Base-by-base conservation (phyloP, 1,140 invertebrate genomes). In the Drosophila orena region DNA sequence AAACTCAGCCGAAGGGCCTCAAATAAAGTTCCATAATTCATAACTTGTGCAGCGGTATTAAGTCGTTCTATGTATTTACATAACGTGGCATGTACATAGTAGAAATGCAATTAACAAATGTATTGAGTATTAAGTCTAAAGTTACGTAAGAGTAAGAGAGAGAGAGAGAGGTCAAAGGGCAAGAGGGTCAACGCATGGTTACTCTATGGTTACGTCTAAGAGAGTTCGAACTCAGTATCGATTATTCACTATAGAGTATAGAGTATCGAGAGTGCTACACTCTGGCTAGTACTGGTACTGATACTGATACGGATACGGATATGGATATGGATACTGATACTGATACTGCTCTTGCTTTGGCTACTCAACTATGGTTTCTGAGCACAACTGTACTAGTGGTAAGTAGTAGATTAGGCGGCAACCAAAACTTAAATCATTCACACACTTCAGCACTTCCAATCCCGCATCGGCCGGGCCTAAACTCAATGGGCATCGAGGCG, bases 31-130 rank as follows among this genome's bases (percentile, higher is more conserved):
- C 52, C 49, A 64, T 68, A 83, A 83, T 81, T 76, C 58, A 77
- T 68, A 85, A 71, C 65, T 59, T 60, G 83, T 86, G 83, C 83
- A 89, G 70, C 83, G 66, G 61, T 84, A 73, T 76, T 64, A 88
- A 75, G 75, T 88, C 83, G 66, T 81, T 86, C 83, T 86, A 88
- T 86, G 71, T 85, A 83, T 86, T 88, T 86, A 86, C 83, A 86
- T 72, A 77, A 72, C 54, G 71, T 86, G 85, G 81, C 81, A 72
- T 79, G 65, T 69, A 69, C 61, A 57, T 70, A 70, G 65, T 71
- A 57, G 50, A 71, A 66, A 71, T 71, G 68, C 68, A 71, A 70
- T 71, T 71, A 71, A 71, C 68, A 71, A 70, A 71, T 71, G 68
- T 71, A 57, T 68, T 70, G 65, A 71, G 68, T 70, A 71, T 70